Evolutionary conservation across 1,140 invertebrate genomes (phyloP).

Genomic region (Brachionus plicatilis): DNA sequence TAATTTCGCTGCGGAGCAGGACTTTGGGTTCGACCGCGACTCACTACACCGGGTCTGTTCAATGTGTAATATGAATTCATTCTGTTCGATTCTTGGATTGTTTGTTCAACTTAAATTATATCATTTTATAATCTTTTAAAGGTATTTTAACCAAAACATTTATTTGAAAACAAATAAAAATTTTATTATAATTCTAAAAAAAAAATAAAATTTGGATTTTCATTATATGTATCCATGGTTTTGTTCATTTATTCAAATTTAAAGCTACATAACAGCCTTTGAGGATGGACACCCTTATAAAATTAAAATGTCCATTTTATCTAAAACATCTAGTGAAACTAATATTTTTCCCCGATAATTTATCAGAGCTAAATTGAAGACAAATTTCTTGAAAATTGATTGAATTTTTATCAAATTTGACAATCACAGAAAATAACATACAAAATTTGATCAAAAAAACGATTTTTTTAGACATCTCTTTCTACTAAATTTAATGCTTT

Average conservation of each 20-base stretch:
- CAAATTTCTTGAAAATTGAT: background rate
- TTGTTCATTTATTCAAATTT: background rate
- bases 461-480: background rate
- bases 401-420: background rate
- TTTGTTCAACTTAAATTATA: background rate
- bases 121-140: conserved; percentile 1
- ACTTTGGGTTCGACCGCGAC: conserved; percentile 8
- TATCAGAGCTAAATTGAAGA: background rate
- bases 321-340: background rate
- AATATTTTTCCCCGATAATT: background rate
- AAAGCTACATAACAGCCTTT: background rate
- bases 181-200: background rate
- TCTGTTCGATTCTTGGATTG: background rate
- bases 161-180: background rate
- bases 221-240: background rate
- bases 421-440: background rate
- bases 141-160: background rate
- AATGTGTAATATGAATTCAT: background rate
- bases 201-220: background rate
- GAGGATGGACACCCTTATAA: background rate
- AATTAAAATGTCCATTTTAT: background rate
- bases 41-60: background rate
- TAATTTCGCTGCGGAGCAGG: background rate
- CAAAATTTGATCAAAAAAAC: background rate
- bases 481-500: background rate